Base-by-base conservation (phyloP, 2,888 invertebrate species). In the Apantesis nais region DNA sequence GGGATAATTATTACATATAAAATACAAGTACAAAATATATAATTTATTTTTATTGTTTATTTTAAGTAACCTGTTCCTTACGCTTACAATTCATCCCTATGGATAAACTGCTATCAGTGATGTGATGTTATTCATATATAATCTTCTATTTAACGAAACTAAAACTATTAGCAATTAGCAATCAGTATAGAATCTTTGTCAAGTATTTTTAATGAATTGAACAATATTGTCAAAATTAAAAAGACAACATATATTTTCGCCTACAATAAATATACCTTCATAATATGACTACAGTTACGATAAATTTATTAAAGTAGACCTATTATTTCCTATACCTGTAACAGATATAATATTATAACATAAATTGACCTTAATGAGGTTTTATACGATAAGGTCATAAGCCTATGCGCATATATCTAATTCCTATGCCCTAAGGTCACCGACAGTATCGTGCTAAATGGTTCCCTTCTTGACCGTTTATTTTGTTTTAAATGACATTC, bases 371-470 rank as follows among this genome's bases (percentile, higher is more conserved):
- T n/a, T 62, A 44, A 41, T 62, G 74, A 75, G 68, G 70, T 55
- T 74, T 58, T 70, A 67, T 67, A 60, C 60, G 60, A 71, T 71
- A 71, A 75, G 31, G 22, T 48, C 62, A 41, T 41, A 41, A 41
- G 72, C 61, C 58, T 66, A n/a, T n/a, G n/a, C n/a, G n/a, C 22
- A 64, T 70, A 80, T 70, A 78, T 69, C 69, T 34, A 78, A 72
- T 44, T 67, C 72, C 66, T 82, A 72, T 71, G 69, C 74, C 63
- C 66, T 64, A 78, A 79, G 78, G 83, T 83, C 80, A 81, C 67
- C 60, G 72, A 61, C 82, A 83, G 74, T 75, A 83, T 79, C 80
- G 73, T 81, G 82, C 85, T 86, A 83, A 85, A 86, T 86, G 79
- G 77, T 65, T 12, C 11, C 78, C 78, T 52, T 71, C 81, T 79